Conservation (phyloP, 2,113 vertebrate genomes). For the Geococcyx californianus region DNA sequence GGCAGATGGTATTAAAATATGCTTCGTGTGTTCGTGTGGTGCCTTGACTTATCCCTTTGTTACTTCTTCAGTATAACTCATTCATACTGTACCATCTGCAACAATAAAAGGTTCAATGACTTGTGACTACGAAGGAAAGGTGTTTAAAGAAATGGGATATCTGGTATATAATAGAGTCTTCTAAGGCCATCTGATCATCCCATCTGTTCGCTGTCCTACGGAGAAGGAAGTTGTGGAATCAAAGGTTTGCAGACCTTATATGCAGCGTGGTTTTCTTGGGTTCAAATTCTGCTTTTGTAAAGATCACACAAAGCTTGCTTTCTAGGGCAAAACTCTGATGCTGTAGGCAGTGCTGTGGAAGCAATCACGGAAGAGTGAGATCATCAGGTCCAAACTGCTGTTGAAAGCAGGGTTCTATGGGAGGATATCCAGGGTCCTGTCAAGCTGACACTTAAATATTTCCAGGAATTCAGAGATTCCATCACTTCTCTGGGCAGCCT, state of each 20-base stretch:
- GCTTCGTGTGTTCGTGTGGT: neutral
- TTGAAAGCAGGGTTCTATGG: neutral
- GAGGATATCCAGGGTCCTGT: neutral
- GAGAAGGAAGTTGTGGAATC: neutral
- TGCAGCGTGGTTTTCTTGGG: neutral
- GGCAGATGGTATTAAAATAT: neutral
- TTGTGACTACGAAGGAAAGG: slow-evolving; percentile 13
- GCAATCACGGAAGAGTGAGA: neutral
- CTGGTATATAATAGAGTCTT: neutral
- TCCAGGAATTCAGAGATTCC: neutral
- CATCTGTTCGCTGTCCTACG: neutral
- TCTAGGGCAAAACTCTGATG: neutral
- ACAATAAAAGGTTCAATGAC: neutral
- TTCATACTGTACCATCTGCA: neutral
- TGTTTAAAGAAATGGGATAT: neutral
- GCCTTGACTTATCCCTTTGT: neutral
- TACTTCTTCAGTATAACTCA: neutral
- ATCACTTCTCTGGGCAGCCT: neutral
- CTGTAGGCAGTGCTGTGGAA: neutral
- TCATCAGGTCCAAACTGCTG: neutral
- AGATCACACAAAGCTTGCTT: neutral
- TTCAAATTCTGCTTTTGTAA: neutral
- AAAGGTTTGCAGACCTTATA: neutral
- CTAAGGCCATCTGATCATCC: neutral
- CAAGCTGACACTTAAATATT: neutral